phyloP scores from a whole-genome alignment of 64 coral and sea anemone species.

The Porites lutea region DNA sequence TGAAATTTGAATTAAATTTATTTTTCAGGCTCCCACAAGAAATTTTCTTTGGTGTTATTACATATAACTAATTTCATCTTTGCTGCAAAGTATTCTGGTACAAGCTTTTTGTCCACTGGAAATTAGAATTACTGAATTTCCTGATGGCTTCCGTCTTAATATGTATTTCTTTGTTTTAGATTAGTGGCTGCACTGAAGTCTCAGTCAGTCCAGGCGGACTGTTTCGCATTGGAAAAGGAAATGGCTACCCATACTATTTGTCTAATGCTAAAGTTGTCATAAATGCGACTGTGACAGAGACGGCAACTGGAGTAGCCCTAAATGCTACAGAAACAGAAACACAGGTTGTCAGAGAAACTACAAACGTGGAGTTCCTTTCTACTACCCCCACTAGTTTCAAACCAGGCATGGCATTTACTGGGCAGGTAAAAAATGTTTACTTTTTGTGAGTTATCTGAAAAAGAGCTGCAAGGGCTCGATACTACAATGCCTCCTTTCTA shows the following conservation, averaged over 20 bases:
- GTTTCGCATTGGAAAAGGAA: background rate
- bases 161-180: slow-evolving; percentile 27
- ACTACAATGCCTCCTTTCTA: too few relatives aligned
- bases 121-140: too few relatives aligned
- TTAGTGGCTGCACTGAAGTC: slow-evolving; percentile 81
- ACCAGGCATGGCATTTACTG: slow-evolving; percentile 77
- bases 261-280: slow-evolving; percentile 43
- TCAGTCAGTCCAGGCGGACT: slow-evolving; percentile 21
- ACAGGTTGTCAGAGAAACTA: slow-evolving; percentile 17
- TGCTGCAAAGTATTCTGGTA: background rate
- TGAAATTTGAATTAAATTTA: background rate
- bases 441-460: too few relatives aligned
- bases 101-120: too few relatives aligned
- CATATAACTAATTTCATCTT: background rate
- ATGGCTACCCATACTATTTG: background rate
- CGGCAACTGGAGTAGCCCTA: slow-evolving; percentile 71
- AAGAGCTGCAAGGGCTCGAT: too few relatives aligned
- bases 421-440: slow-evolving; percentile 33
- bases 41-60: too few relatives aligned
- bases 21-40: too few relatives aligned
- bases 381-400: slow-evolving; percentile 66
- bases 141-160: too few relatives aligned
- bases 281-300: slow-evolving; percentile 70
- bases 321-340: slow-evolving; percentile 66
- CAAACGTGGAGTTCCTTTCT: slow-evolving; percentile 58